These are phyloP conservation scores for Parasteatoda tepidariorum DNA, from an alignment of 1,140 invertebrate genomes.

Conservation along the genomic window DNA sequence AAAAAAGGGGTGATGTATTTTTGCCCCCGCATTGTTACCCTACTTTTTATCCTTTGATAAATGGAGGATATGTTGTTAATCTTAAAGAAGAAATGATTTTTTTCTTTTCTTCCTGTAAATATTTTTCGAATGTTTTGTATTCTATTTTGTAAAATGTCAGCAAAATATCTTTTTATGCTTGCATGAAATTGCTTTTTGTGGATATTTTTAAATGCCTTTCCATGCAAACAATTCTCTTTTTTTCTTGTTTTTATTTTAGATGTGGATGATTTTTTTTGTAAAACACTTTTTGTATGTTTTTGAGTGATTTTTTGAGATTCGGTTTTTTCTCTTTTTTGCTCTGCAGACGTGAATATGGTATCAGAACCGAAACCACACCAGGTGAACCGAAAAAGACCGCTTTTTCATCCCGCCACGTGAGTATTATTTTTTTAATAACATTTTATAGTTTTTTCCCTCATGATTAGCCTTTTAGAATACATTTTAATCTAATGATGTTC, in stretches of 20 bases:
- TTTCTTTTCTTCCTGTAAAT: no score
- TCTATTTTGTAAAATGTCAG: no score
- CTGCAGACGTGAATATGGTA: constrained; percentile 83
- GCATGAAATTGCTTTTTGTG: neutral
- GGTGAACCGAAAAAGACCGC: constrained; percentile 80
- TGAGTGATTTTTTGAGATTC: constrained; percentile 61
- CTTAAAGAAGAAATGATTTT: no score
- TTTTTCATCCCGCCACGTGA: constrained; percentile 32
- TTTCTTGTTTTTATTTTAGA: constrained; percentile 25
- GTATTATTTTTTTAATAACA: constrained; percentile 19
- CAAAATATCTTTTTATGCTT: no score
- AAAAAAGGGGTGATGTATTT: no score
- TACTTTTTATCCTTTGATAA: no score
- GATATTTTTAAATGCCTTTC: neutral
- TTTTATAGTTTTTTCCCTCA: neutral
- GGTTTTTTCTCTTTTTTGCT: constrained; percentile 65
- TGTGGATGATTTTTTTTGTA: constrained; percentile 60
- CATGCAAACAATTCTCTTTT: neutral
- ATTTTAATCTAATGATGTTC: no score
- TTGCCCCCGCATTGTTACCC: no score
- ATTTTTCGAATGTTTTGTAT: no score
- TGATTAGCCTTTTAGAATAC: no score
- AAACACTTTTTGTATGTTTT: constrained; percentile 61
- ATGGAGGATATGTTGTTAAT: no score
- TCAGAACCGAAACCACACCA: constrained; percentile 86